Base-by-base conservation (phyloP, 2,797 vertebrate genomes). In the Threskiornis aethiopicus region DNA sequence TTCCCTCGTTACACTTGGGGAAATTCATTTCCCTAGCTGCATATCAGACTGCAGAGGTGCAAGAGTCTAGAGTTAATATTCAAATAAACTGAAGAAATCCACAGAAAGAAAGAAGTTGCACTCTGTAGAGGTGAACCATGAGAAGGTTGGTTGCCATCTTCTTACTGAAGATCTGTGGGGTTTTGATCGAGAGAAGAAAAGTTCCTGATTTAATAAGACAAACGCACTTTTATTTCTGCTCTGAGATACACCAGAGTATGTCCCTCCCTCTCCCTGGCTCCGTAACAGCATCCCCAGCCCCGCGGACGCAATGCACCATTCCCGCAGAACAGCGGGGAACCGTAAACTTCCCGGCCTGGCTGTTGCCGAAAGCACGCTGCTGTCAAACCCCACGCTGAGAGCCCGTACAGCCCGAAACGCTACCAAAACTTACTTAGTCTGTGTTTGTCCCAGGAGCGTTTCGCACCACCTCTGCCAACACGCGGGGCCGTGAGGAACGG, bases 401-500 rank as follows among this genome's bases (percentile, higher is more conserved):
- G 82, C 54, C 37, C 62, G 54, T 44, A 39, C 75, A 89, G 62
- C 29, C 66, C 8, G 0, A 62, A 57, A 16, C 8, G 1, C 42
- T 0, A 13, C 18, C 44, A 55, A 14, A 51, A 52, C n/a, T 16
- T 51, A 19, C 2, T 31, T 9, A 31, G 24, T 18, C 49, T 21
- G 16, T 5, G 8, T 55, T 28, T 49, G 67, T 46, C 61, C 49
- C 10, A 0, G n/a, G 46, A 65, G 11, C 6, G 0, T 33, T 75
- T 49, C 67, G 47, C 44, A 19, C 24, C 24, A 26, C n/a, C 49
- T 29, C 44, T 16, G 15, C 44, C 0, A 1, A 47, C 49, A n/a
- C 25, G 1, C 0, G 3, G 10, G 46, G 51, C 44, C 3, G 1
- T 8, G 21, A 33, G 3, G 11, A 62, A 21, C 44, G 11, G 33